A percentile compares a stretch with the other conserved stretches of the same genome.
Conservation (phyloP, 1,140 invertebrate species). For the Chrysomallon squamiferum region DNA sequence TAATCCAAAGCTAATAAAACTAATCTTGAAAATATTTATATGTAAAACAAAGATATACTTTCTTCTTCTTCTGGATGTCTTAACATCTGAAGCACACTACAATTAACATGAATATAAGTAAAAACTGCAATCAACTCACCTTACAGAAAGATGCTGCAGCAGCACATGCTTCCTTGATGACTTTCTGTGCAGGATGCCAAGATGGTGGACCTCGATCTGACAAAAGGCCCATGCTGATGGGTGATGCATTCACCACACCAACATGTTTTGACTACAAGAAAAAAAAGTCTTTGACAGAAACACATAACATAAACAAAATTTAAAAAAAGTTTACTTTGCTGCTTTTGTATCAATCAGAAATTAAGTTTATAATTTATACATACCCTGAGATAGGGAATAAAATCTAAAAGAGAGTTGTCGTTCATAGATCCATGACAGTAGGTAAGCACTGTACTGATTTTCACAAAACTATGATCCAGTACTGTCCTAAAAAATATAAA, state of each 20-base stretch:
- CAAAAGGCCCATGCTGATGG: slow-evolving; percentile 82
- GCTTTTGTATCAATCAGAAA: too few relatives aligned
- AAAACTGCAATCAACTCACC: too few relatives aligned
- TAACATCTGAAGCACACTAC: too few relatives aligned
- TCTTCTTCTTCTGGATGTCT: too few relatives aligned
- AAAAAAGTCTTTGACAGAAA: too few relatives aligned
- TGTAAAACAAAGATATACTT: too few relatives aligned
- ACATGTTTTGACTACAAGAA: slow-evolving; percentile 71
- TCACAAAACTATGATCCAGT: slow-evolving; percentile 72
- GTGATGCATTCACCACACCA: slow-evolving; percentile 83
- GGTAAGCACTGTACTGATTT: slow-evolving; percentile 77
- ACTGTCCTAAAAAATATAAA: slow-evolving; percentile 35
- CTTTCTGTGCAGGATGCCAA: slow-evolving; percentile 83
- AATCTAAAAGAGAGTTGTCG: slow-evolving; percentile 78
- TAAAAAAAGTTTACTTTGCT: too few relatives aligned
- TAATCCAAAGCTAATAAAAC: too few relatives aligned
- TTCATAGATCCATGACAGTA: slow-evolving; percentile 82
- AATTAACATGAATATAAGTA: too few relatives aligned
- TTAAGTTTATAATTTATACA: too few relatives aligned
- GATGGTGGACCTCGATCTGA: slow-evolving; percentile 75
- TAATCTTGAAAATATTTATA: too few relatives aligned
- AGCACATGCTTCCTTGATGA: slow-evolving; percentile 70
- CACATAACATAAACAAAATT: too few relatives aligned
- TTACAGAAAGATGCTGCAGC: slow-evolving; percentile 60
- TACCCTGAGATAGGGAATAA: slow-evolving; percentile 74